Evolutionary conservation across 2,797 vertebrate genomes (phyloP), one percentile per base, ranked within the genome.

Genomic region (Channallabes apus): DNA sequence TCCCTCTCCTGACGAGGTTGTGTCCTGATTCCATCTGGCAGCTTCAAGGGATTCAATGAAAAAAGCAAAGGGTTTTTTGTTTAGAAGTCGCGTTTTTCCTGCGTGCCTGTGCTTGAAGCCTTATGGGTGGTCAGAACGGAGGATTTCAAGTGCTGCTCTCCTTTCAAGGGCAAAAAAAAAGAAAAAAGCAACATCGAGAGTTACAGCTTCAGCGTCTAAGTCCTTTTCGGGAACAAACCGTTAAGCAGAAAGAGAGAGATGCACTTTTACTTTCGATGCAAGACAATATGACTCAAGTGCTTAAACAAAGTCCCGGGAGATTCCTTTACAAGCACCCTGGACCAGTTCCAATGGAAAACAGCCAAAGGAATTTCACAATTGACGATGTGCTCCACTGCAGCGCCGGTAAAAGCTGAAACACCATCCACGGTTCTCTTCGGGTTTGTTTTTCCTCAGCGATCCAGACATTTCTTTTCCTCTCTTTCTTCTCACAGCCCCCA

Each of bases 331-430:
- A 82, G 87, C 86, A 90, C 88, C 51, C 90, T 93, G 94, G 93
- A 93, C 77, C 84, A 88, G 86, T 89, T 94, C 94, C 93, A 91
- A 91, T 93, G 93, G 91, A 94, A 87, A 82, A 84, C 84, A 80
- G 92, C 94, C 93, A 94, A 76, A 27, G 84, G 90, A 90, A 89
- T 92, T 95, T 91, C 93, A 91, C 92, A 94, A 94, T 89, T 54
- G 91, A 89, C 89, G 89, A 91, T 91, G 88, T 91, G 90, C 90
- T 92, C 89, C 86, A 72, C 88, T 89, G 82, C 88, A 92, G 91
- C 86, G 91, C 89, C 91, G 90, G 91, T 85, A 89, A 76, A 84
- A 29, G 84, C 84, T 86, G 87, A 91, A 88, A 92, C 91, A 90
- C 75, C 91, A 69, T 92, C 89, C 82, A 79, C 77, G 82, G 86